phyloP scores from a whole-genome alignment of 2,113 vertebrate genomes.

The Neolamprologus toae region DNA sequence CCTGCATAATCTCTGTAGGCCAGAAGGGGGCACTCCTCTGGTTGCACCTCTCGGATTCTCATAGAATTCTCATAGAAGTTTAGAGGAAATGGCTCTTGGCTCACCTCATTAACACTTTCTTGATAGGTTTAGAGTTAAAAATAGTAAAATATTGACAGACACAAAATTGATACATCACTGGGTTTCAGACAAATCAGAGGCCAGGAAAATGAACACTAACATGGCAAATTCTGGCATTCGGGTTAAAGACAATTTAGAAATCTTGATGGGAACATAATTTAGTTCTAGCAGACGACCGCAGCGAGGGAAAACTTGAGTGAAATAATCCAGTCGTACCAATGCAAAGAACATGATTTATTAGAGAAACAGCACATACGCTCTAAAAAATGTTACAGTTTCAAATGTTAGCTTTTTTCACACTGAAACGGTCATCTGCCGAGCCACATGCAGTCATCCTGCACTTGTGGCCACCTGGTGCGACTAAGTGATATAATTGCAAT shows the following conservation, averaged over 20 bases:
- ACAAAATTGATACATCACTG: not conserved
- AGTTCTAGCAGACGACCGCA: constrained; percentile 6
- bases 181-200: not conserved
- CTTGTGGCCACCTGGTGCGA: constrained; percentile 61
- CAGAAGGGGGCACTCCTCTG: not conserved
- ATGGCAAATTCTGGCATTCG: not conserved
- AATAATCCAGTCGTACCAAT: not conserved
- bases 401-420: constrained; percentile 6
- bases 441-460: constrained; percentile 14
- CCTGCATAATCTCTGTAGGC: not conserved
- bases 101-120: not conserved
- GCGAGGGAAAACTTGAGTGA: constrained; percentile 11
- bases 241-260: not conserved
- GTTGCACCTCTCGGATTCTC: not conserved
- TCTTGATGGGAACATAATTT: not conserved
- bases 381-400: not conserved
- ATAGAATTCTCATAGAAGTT: not conserved
- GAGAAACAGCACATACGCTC: not conserved
- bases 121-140: not conserved
- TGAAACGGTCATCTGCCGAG: not conserved
- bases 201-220: not conserved
- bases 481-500: constrained; percentile 63
- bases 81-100: not conserved
- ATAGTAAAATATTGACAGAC: not conserved
- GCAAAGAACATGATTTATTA: constrained; percentile 21